These are phyloP conservation scores for Lysiphlebus fabarum DNA, from an alignment of 1,140 invertebrate species.

Conservation along the genomic window DNA sequence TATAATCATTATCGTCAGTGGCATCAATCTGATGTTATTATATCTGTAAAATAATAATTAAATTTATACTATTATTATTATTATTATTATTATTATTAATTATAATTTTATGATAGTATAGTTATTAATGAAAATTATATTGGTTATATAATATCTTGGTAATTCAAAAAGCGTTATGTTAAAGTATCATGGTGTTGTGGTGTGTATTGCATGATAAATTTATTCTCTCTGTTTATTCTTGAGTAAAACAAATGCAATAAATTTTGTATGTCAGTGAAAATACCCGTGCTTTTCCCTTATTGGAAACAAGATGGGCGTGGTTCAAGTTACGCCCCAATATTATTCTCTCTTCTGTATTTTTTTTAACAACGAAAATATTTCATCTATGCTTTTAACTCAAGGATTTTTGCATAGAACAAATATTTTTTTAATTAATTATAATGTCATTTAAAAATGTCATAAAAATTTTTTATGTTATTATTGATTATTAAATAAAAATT, in stretches of 20 bases:
- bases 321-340: neutral
- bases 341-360: neutral
- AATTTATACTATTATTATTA: too few species aligned
- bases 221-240: neutral
- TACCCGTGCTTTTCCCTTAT: constrained; percentile 3
- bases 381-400: constrained; percentile 2
- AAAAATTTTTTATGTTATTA: too few species aligned
- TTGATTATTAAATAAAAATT: too few species aligned
- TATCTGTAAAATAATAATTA: too few species aligned
- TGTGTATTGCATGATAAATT: constrained; percentile 5
- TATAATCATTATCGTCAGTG: too few species aligned
- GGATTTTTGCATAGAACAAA: neutral
- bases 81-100: too few species aligned
- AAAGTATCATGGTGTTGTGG: neutral
- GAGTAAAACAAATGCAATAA: constrained; percentile 11
- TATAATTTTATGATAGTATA: too few species aligned
- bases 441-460: too few species aligned
- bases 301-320: constrained; percentile 11
- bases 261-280: constrained; percentile 11
- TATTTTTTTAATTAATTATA: too few species aligned
- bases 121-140: too few species aligned
- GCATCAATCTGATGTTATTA: too few species aligned
- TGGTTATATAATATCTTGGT: too few species aligned
- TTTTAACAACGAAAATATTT: neutral
- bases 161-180: neutral